These are phyloP conservation scores for Litoditis marina DNA, from an alignment of 2,888 invertebrate genomes.

Conservation along the genomic window DNA sequence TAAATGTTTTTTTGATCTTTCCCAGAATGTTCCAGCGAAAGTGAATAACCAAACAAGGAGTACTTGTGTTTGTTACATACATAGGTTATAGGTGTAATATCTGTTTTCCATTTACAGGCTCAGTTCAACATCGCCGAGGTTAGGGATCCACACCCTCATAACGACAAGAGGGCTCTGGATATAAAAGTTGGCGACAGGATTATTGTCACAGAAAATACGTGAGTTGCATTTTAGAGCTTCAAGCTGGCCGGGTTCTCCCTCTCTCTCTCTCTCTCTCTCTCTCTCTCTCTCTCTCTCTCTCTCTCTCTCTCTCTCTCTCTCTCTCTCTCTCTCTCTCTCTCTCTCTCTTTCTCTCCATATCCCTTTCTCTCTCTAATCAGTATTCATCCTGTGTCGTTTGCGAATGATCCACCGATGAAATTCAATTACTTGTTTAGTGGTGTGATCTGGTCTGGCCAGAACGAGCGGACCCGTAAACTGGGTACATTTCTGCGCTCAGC, in stretches of 20 bases:
- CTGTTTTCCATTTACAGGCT: slow-evolving; percentile 10
- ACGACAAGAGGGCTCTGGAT: slow-evolving; percentile 22
- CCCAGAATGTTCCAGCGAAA: neutral
- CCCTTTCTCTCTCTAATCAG: too few relatives aligned
- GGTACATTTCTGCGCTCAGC: slow-evolving; percentile 78
- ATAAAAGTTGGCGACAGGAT: slow-evolving; percentile 41
- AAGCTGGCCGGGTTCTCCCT: neutral
- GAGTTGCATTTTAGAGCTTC: slow-evolving; percentile 10
- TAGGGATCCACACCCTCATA: slow-evolving; percentile 24
- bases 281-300: neutral
- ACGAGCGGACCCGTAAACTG: slow-evolving; percentile 81
- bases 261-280: neutral
- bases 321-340: too few relatives aligned
- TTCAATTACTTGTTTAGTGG: slow-evolving; percentile 62
- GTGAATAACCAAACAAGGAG: too few relatives aligned
- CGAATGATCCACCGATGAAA: too few relatives aligned
- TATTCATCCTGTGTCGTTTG: too few relatives aligned
- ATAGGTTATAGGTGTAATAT: too few relatives aligned
- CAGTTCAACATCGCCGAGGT: slow-evolving; percentile 34
- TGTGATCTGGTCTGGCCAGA: slow-evolving; percentile 86
- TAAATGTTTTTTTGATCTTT: neutral
- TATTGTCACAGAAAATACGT: slow-evolving; percentile 47
- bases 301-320: too few relatives aligned
- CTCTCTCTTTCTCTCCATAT: too few relatives aligned
- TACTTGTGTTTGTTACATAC: too few relatives aligned